Evolutionary conservation across 2,113 vertebrate genomes (phyloP), one percentile per base, ranked within the genome.

Genomic region (Pungitius pungitius): DNA sequence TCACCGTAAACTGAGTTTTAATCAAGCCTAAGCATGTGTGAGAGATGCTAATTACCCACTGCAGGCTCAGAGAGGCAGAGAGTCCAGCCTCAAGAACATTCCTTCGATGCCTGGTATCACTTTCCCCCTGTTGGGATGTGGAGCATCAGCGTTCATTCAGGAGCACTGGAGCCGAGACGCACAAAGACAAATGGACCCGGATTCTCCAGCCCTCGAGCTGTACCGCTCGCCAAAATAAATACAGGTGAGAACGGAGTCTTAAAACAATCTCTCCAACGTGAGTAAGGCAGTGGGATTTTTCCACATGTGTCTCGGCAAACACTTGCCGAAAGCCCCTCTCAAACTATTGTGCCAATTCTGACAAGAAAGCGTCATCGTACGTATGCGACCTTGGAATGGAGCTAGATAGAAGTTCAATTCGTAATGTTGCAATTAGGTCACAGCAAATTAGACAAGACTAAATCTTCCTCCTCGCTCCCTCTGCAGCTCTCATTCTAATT

Each of bases 1-100:
- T 95, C 94, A 87, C 93, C 91, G 91, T 96, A 94, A 94, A 95
- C 94, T 91, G 86, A 93, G 93, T 95, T 96, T 96, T 96, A 95
- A 96, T 96, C 90, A 96, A 95, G 93, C 91, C 91, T 94, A 95
- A 96, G 94, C 92, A 94, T 94, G 93, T 94, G 93, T 94, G 93
- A 95, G 94, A 88, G 90, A 89, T 87, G 91, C 93, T 96, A 95
- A 96, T 97, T 96, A 95, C 92, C 92, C 93, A 87, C 92, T 92
- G 92, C 87, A 93, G 92, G 90, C 91, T 85, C 83, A 73, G 40
- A 62, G 75, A 84, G 59, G 75, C 69, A 52, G 56, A n/a, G 62
- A 76, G 82, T 85, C 80, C 78, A 85, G 79, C 75, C 43, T 69
- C 18, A 42, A 73, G 70, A 82, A 75, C 77, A 59, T 22, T 84